Evolutionary conservation across 1,140 invertebrate genomes (phyloP), one percentile per base, ranked within the genome.

Genomic region (Drosophila ercepeae): DNA sequence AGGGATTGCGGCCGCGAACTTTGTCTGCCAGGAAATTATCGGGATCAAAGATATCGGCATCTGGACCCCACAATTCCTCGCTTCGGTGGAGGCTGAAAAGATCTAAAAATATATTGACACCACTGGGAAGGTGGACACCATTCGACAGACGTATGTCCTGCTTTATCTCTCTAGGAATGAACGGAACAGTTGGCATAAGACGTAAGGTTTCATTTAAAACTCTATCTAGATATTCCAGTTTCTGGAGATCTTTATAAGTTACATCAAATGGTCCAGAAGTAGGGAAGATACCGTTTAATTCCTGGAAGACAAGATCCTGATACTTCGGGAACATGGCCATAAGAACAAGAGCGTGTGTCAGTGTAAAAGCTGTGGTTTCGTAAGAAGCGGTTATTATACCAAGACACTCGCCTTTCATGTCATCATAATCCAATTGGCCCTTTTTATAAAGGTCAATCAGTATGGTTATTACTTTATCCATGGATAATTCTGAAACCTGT

Each of bases 201-300:
- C 95, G 90, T 50, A 95, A 60, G 9, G 93, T 92, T 89, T 95
- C 94, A 71, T 94, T 94, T 1, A 95, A 92, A 1, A 93, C 92
- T 57, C 93, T 92, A 57, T 94, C 94, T 16, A 95, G 91, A 69
- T 95, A 94, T 27, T 92, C 93, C 93, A 96, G 93, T 46, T 93
- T 74, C 27, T 92, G 78, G 0, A 94, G 59, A 49, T 94, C 93
- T 6, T 93, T 91, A 60, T 92, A 92, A 2, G 92, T 93, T 0
- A 92, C 90, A n/a, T 92, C 79, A 18, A 91, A 75, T 49, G 92
- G 74, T 1, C 70, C 81, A 21, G 88, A 59, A 4, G 54, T 34
- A 18, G 92, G 94, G 82, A 94, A 94, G 4, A 96, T 91, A 18
- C 84, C 42, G 41, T 92, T 89, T 32, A 95, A 69, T 89, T 96